Conservation (phyloP, 2,888 invertebrate genomes). For the Acrobasis suavella region DNA sequence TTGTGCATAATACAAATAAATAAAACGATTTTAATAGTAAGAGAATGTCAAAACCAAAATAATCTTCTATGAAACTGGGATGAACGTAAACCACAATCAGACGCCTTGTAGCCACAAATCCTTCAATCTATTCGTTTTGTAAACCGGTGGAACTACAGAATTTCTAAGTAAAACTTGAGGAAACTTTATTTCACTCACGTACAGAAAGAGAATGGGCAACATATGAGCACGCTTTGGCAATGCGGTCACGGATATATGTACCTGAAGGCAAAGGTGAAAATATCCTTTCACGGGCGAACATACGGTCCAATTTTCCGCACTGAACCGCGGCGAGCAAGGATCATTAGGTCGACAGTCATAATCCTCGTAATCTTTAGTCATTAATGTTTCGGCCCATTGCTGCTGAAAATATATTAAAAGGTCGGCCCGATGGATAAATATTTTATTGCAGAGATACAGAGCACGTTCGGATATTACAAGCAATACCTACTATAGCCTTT, state of each 20-base stretch:
- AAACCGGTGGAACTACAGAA: conserved; percentile 41
- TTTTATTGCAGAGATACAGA: conserved; percentile 24
- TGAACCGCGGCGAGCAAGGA: conserved; percentile 20
- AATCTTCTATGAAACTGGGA: neutral
- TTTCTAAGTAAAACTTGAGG: conserved; percentile 55
- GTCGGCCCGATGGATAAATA: conserved; percentile 27
- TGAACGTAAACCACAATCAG: conserved; percentile 7
- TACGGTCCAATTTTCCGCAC: conserved; percentile 30
- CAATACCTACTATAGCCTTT: neutral
- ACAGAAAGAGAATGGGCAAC: conserved; percentile 61
- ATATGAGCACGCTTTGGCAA: conserved; percentile 69
- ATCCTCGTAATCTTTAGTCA: conserved; percentile 31
- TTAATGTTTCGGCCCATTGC: conserved; percentile 29
- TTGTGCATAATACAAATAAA: neutral
- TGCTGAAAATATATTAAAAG: conserved; percentile 31
- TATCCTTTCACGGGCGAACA: conserved; percentile 49
- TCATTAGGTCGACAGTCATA: conserved; percentile 29
- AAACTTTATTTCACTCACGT: conserved; percentile 64
- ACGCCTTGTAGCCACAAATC: conserved; percentile 38
- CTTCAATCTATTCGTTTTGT: conserved; percentile 51
- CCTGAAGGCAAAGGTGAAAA: conserved; percentile 60
- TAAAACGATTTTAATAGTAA: neutral
- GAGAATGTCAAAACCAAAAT: neutral
- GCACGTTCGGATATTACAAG: neutral
- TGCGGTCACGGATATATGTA: conserved; percentile 68